phyloP scores from a whole-genome alignment of 2,797 vertebrate species.

The Tragopan temminckii region DNA sequence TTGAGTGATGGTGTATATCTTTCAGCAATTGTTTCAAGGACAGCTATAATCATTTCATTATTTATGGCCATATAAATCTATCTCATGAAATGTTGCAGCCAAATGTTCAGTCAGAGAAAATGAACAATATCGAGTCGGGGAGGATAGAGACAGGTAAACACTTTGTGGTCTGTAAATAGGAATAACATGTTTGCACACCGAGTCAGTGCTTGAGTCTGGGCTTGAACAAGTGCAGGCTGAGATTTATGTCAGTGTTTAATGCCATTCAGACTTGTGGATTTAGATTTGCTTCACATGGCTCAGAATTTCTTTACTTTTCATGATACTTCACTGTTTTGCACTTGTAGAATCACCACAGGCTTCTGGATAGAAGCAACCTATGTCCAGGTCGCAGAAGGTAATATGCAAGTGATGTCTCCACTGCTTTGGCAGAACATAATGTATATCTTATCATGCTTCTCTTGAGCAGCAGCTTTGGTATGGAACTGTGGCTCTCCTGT shows the following conservation, averaged over 20 bases:
- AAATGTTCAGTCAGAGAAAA: neutral
- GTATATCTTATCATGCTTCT: neutral
- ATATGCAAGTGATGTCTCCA: fast-evolving
- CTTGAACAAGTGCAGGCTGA: neutral
- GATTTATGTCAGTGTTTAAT: neutral
- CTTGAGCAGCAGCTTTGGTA: neutral
- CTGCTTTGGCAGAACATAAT: neutral
- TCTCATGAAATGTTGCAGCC: neutral
- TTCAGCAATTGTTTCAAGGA: neutral
- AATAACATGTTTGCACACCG: neutral
- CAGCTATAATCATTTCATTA: neutral
- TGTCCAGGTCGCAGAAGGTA: neutral
- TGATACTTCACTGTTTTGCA: neutral
- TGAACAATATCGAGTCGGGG: neutral
- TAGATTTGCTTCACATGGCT: neutral
- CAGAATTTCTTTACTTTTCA: neutral
- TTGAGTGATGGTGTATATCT: neutral
- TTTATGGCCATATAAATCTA: neutral
- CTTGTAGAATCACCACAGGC: neutral
- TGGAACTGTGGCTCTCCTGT: neutral
- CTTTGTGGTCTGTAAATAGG: neutral
- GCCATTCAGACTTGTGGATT: neutral
- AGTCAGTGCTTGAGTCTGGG: neutral
- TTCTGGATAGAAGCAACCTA: neutral
- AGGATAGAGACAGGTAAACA: neutral